Conservation (phyloP, 1,140 invertebrate species). For the Drosophila tsacasi region DNA sequence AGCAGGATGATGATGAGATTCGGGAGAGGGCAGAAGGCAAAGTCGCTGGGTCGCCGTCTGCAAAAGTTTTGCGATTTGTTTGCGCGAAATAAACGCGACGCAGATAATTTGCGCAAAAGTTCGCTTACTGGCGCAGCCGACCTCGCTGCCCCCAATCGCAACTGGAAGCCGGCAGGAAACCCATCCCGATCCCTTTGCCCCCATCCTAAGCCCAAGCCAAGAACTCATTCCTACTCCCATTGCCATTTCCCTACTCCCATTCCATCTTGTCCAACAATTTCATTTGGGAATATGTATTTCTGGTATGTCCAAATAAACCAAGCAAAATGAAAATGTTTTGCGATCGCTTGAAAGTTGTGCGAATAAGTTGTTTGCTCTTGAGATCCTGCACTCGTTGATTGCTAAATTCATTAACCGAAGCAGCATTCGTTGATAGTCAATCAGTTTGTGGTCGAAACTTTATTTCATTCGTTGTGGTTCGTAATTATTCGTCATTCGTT, state of each 20-base stretch:
- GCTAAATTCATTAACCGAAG: slow-evolving; percentile 17
- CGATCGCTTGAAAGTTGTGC: slow-evolving; percentile 32
- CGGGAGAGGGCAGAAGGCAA: slow-evolving; percentile 16
- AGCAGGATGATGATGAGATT: slow-evolving; percentile 29
- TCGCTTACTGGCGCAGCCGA: slow-evolving; percentile 23
- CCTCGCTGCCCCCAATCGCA: slow-evolving; percentile 10
- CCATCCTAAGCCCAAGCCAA: neutral
- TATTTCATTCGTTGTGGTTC: neutral
- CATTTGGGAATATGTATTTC: slow-evolving; percentile 47
- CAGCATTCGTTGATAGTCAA: neutral
- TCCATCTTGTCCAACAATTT: slow-evolving; percentile 48
- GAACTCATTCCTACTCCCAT: neutral
- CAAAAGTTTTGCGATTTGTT: slow-evolving; percentile 80
- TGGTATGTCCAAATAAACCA: slow-evolving; percentile 44
- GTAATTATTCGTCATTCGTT: neutral
- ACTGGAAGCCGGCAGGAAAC: slow-evolving; percentile 2
- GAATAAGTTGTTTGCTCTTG: slow-evolving; percentile 11
- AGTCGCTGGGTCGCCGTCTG: slow-evolving; percentile 61
- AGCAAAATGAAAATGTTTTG: slow-evolving; percentile 45
- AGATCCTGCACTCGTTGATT: slow-evolving; percentile 21
- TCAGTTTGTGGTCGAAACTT: neutral
- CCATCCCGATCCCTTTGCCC: neutral
- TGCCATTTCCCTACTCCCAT: neutral
- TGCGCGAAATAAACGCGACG: slow-evolving; percentile 82
- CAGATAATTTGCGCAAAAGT: slow-evolving; percentile 82